These are phyloP conservation scores for Columba janthina DNA, from an alignment of 2,113 vertebrate genomes.

Conservation along the genomic window DNA sequence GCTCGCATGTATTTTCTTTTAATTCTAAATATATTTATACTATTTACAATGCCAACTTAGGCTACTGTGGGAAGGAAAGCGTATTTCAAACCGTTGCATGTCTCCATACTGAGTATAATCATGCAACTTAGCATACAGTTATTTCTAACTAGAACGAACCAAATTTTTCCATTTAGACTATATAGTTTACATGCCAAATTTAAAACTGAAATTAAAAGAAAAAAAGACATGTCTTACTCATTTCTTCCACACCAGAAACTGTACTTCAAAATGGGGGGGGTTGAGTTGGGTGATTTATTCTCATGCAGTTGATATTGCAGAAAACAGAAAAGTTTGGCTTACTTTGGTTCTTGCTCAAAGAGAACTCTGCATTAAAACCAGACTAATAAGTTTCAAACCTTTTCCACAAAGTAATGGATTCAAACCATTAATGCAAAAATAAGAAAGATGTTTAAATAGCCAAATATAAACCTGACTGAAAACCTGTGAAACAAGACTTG, in stretches of 20 bases:
- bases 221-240: background rate
- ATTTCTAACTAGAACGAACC: background rate
- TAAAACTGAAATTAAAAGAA: background rate
- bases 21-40: background rate
- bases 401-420: background rate
- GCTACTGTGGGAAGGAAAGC: background rate
- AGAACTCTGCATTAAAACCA: background rate
- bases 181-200: background rate
- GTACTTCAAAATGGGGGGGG: background rate
- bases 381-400: background rate
- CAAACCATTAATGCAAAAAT: background rate
- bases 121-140: background rate
- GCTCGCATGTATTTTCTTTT: background rate
- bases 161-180: background rate
- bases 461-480: background rate
- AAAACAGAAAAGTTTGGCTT: background rate
- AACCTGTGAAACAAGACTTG: background rate
- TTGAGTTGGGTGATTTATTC: background rate
- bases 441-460: background rate
- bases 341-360: background rate
- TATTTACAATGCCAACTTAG: background rate
- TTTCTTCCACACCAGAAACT: constrained; percentile 34
- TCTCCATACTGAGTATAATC: background rate
- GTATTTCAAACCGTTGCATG: background rate
- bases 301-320: background rate